A percentile compares a stretch with the other conserved stretches of the same genome.
phyloP scores from a whole-genome alignment of 2,113 vertebrate species.

The Peromyscus polionotus region DNA sequence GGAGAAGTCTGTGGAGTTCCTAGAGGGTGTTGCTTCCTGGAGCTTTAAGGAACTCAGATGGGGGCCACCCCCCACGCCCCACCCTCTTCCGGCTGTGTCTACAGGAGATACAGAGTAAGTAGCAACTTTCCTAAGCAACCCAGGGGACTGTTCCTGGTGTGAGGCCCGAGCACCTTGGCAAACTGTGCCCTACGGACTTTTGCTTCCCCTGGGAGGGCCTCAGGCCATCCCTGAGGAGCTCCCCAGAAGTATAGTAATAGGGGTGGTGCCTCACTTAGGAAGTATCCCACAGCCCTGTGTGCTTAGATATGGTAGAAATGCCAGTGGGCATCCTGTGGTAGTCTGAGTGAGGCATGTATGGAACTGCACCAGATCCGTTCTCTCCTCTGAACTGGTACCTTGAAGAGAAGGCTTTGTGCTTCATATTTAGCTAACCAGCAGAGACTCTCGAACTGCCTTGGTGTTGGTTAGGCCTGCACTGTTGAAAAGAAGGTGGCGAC shows the following conservation, averaged over 20 bases:
- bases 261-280: neutral
- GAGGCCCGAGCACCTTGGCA: neutral
- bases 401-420: slow-evolving; percentile 21
- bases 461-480: neutral
- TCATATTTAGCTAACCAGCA: slow-evolving; percentile 15
- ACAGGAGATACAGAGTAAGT: neutral
- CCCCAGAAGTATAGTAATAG: neutral
- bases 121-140: slow-evolving; percentile 17
- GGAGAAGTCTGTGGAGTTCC: neutral
- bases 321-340: neutral
- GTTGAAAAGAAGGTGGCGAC: neutral
- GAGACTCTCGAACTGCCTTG: slow-evolving; percentile 2
- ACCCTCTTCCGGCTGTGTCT: neutral
- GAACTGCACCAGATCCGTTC: neutral
- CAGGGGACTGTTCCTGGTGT: neutral
- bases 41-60: neutral
- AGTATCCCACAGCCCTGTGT: neutral
- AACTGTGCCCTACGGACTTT: neutral
- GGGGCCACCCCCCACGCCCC: neutral
- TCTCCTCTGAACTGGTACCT: slow-evolving; percentile 1
- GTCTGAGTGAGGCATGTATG: neutral
- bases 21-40: neutral
- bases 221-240: slow-evolving; percentile 9
- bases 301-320: neutral
- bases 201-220: slow-evolving; percentile 6